phyloP scores from a whole-genome alignment of 1,140 invertebrate species.

The Diorhabda carinulata region DNA sequence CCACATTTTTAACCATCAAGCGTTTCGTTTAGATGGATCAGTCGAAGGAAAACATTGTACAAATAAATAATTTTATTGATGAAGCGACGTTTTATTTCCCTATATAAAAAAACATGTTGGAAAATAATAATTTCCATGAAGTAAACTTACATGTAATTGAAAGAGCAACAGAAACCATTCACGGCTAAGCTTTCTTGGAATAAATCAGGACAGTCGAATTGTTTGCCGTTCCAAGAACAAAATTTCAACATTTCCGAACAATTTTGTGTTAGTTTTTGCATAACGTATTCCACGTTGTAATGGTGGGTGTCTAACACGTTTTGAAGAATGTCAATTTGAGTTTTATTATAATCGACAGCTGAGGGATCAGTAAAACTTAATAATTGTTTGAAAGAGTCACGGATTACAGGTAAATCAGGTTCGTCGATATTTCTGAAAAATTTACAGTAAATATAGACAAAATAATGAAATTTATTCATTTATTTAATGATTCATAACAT shows the following conservation, averaged over 20 bases:
- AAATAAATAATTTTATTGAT: too few species aligned
- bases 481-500: too few species aligned
- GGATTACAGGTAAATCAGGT: conserved; percentile 18
- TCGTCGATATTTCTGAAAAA: conserved; percentile 23
- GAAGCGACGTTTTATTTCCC: too few species aligned
- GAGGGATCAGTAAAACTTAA: conserved; percentile 25
- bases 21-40: too few species aligned
- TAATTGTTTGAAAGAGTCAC: conserved; percentile 29
- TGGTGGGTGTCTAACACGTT: conserved; percentile 20
- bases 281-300: conserved; percentile 14
- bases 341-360: conserved; percentile 13
- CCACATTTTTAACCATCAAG: too few species aligned
- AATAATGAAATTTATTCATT: too few species aligned
- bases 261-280: conserved; percentile 25
- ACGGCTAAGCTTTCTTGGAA: conserved; percentile 23
- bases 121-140: neutral
- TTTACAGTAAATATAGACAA: too few species aligned
- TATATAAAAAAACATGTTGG: too few species aligned
- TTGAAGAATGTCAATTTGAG: conserved; percentile 23
- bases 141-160: conserved; percentile 19
- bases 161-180: conserved; percentile 30
- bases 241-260: conserved; percentile 30
- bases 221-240: conserved; percentile 27
- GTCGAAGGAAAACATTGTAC: too few species aligned
- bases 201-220: conserved; percentile 19